phyloP scores from a whole-genome alignment of 2,797 vertebrate species.

The Microctenopoma lineatum region DNA sequence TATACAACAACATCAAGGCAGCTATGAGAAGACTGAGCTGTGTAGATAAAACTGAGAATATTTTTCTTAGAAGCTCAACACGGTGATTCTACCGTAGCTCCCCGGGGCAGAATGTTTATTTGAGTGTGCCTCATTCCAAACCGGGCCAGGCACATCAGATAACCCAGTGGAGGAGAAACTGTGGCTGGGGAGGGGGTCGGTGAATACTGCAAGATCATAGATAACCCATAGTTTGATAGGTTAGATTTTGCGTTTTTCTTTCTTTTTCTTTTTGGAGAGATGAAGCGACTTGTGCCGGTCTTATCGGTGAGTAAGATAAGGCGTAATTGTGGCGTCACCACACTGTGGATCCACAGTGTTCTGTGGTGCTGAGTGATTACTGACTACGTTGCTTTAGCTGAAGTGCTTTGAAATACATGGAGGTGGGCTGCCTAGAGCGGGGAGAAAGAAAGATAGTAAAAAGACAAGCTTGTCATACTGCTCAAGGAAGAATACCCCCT shows the following conservation, averaged over 20 bases:
- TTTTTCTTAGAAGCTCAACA: constrained; percentile 60
- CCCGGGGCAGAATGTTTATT: constrained; percentile 70
- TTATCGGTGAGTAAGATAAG: constrained; percentile 62
- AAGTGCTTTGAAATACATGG: constrained; percentile 40
- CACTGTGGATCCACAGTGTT: constrained; percentile 18
- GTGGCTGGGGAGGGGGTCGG: constrained; percentile 34
- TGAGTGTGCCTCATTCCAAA: constrained; percentile 68
- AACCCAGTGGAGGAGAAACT: constrained; percentile 62
- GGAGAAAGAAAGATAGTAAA: constrained; percentile 41
- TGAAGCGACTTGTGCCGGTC: constrained; percentile 43
- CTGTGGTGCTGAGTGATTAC: constrained; percentile 49
- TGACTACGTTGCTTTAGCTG: constrained; percentile 25
- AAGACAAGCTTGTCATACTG: constrained; percentile 59
- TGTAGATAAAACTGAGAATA: constrained; percentile 62
- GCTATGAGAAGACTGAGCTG: constrained; percentile 37
- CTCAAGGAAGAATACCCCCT: constrained; percentile 51
- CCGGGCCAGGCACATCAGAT: constrained; percentile 72
- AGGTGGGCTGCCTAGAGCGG: constrained; percentile 34
- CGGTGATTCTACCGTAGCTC: constrained; percentile 54
- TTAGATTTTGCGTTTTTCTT: constrained; percentile 43
- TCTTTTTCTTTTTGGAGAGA: constrained; percentile 35
- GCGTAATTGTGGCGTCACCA: constrained; percentile 27
- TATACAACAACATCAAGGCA: constrained; percentile 62
- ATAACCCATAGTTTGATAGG: constrained; percentile 57
- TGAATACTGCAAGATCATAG: constrained; percentile 59